phyloP scores from a whole-genome alignment of 1,140 invertebrate species.

The Zaprionus kolodkinae region DNA sequence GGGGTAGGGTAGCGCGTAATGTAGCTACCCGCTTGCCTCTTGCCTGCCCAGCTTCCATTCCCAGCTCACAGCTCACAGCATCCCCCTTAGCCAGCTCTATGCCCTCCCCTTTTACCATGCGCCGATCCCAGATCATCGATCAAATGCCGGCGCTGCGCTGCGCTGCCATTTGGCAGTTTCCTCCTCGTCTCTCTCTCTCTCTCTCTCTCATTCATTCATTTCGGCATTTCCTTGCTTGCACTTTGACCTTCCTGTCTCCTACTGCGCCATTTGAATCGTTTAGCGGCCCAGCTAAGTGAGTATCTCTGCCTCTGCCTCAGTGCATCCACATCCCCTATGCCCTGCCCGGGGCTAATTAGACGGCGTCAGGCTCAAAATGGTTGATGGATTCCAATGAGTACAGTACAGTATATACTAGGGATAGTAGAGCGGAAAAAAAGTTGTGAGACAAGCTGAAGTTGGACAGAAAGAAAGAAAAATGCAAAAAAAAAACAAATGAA shows the following conservation, averaged over 20 bases:
- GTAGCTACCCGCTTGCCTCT: constrained; percentile 1
- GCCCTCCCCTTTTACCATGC: not conserved
- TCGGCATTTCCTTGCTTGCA: constrained; percentile 41
- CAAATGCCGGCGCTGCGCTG: constrained; percentile 39
- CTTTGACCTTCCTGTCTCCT: constrained; percentile 70
- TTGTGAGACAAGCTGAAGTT: too few species aligned
- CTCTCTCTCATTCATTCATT: constrained; percentile 36
- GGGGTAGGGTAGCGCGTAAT: constrained; percentile 40
- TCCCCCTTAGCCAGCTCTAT: constrained; percentile 37
- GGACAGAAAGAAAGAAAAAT: too few species aligned
- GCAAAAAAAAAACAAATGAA: too few species aligned
- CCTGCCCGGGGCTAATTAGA: not conserved
- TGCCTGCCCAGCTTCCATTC: constrained; percentile 1
- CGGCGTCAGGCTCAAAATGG: not conserved
- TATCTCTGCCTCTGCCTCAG: not conserved
- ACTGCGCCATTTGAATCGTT: constrained; percentile 68
- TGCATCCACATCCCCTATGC: not conserved
- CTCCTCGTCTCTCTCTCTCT: constrained; percentile 20
- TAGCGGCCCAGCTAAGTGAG: constrained; percentile 35
- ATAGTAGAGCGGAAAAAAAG: too few species aligned
- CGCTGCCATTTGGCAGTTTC: constrained; percentile 68
- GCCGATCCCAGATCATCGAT: constrained; percentile 56
- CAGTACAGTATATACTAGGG: not conserved
- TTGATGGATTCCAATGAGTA: not conserved
- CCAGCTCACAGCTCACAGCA: constrained; percentile 34